These are phyloP conservation scores for Synergus japonicus DNA, from an alignment of 2,888 invertebrate genomes.

Conservation along the genomic window DNA sequence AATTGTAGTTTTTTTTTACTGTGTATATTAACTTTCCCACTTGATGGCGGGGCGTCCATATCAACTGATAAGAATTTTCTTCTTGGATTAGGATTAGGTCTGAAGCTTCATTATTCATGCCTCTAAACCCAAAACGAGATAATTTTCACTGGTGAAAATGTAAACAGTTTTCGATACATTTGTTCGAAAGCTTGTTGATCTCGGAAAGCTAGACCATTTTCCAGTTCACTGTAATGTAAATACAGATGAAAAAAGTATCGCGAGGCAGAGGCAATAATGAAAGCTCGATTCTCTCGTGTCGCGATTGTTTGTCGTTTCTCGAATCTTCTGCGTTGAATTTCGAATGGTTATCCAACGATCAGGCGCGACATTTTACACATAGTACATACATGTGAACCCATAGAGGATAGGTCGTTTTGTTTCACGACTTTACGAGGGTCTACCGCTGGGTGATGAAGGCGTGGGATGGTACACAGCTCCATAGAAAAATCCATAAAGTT, in stretches of 20 bases:
- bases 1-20: too few relatives aligned
- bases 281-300: not conserved
- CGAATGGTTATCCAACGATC: slow-evolving; percentile 23
- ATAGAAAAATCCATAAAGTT: slow-evolving; percentile 85
- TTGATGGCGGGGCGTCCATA: too few relatives aligned
- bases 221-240: not conserved
- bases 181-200: not conserved
- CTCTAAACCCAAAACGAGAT: not conserved
- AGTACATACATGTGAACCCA: slow-evolving; percentile 28
- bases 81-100: too few relatives aligned
- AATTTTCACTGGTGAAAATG: too few relatives aligned
- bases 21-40: too few relatives aligned
- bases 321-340: slow-evolving; percentile 10
- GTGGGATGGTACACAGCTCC: slow-evolving; percentile 67
- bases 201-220: not conserved
- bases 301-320: not conserved
- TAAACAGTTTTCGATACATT: not conserved
- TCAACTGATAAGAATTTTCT: too few relatives aligned
- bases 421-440: slow-evolving; percentile 64
- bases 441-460: slow-evolving; percentile 57
- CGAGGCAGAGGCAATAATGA: not conserved
- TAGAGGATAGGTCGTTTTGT: slow-evolving; percentile 53
- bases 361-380: slow-evolving; percentile 32
- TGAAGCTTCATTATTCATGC: not conserved
- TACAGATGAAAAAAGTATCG: not conserved